Evolutionary conservation across 1,140 invertebrate genomes (phyloP).

Genomic region (Brachystomella parvula): DNA sequence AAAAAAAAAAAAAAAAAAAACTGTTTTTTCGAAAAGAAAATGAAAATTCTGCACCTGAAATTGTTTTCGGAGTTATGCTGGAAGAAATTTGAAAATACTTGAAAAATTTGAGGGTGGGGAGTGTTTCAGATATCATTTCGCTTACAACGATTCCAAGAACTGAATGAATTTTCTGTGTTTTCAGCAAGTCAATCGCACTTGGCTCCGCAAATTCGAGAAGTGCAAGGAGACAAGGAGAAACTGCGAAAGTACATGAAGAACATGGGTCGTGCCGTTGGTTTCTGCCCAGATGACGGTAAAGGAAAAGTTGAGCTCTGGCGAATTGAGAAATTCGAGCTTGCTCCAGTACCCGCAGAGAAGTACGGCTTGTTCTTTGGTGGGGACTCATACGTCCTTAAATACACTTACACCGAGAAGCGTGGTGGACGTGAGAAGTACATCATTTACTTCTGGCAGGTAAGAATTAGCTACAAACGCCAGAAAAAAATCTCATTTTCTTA

Average conservation of each 20-base stretch:
- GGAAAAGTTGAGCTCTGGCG: slow-evolving; percentile 49
- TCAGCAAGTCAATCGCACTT: slow-evolving; percentile 22
- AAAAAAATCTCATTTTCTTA: not conserved
- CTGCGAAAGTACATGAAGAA: slow-evolving; percentile 32
- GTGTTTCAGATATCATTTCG: too few relatives aligned
- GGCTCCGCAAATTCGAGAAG: slow-evolving; percentile 18
- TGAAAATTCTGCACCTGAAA: too few relatives aligned
- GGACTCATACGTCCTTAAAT: slow-evolving; percentile 68
- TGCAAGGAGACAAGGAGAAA: slow-evolving; percentile 17
- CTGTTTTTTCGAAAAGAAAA: slow-evolving; percentile 8
- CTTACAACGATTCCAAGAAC: too few relatives aligned
- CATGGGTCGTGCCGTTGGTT: slow-evolving; percentile 50
- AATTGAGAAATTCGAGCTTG: slow-evolving; percentile 53
- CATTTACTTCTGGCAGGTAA: slow-evolving; percentile 67
- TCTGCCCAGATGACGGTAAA: slow-evolving; percentile 62
- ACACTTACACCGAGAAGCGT: slow-evolving; percentile 52
- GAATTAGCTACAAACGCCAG: too few relatives aligned
- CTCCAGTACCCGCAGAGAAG: slow-evolving; percentile 49
- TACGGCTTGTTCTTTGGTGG: slow-evolving; percentile 64
- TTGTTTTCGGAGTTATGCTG: too few relatives aligned
- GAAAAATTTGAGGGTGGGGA: too few relatives aligned
- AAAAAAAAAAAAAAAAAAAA: too few relatives aligned
- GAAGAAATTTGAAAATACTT: too few relatives aligned
- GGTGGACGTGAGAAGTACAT: slow-evolving; percentile 49
- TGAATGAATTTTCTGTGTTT: not conserved